Evolutionary conservation across 2,888 invertebrate species (phyloP), one percentile per base, ranked within the genome.

Genomic region (Callyntrura guangdongensis): DNA sequence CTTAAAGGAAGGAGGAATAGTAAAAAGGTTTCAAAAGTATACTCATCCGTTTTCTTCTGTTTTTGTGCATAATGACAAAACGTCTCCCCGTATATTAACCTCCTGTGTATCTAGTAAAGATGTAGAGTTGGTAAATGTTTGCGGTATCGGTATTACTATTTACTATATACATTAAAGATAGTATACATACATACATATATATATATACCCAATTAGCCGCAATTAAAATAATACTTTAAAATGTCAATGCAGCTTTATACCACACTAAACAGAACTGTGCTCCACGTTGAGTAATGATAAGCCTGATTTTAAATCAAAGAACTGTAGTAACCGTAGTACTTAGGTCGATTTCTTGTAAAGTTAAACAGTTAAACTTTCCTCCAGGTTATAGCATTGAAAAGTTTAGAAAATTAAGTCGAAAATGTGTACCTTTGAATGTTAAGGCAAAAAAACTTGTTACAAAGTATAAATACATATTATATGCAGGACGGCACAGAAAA

Each of bases 251-350:
- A 82, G 74, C 88, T 49, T 64, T 36, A 79, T 86, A 86, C 86
- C 86, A 86, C 53, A 86, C 14, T 14, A 45, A 81, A 84, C 61
- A 77, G 77, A 89, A 89, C 83, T 89, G 74, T 90, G 53, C 83
- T 89, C 27, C 12, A 1, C 69, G 61, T 86, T 79, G 72, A 72
- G 77, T 64, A 86, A 91, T 87, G 11, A 91, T 82, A 87, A 91
- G 91, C 87, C 87, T 91, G 86, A 87, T 20, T 74, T 91, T 49
- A 67, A 91, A 61, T 74, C 72, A 91, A 91, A 91, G 84, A 91
- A 91, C 87, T 87, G 87, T 79, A 87, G 72, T 67, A 91, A 86
- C 64, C 45, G 47, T 82, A 82, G 20, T 47, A 79, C 53, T 56
- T 81, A 56, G 56, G n/a, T 5, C 53, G n/a, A 20, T 72, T 72